A percentile compares a stretch with the other conserved stretches of the same genome.
phyloP scores from a whole-genome alignment of 2,888 invertebrate species.

The Idaea straminata region DNA sequence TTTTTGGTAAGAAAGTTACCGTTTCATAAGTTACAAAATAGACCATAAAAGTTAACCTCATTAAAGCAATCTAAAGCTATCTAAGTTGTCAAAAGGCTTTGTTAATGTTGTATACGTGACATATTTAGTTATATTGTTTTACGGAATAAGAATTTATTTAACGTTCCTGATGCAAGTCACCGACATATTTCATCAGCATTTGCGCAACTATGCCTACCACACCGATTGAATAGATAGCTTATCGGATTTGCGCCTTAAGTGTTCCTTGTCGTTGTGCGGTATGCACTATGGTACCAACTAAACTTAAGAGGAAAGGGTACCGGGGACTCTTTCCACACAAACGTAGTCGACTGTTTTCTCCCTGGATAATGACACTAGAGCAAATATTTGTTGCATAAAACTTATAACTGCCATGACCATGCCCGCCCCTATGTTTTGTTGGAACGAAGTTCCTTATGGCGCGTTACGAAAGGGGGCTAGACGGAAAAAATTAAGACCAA shows the following conservation, averaged over 20 bases:
- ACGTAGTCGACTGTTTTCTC: too few relatives aligned
- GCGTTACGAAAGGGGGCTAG: too few relatives aligned
- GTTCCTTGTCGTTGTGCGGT: conserved; percentile 12
- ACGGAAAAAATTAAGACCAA: too few relatives aligned
- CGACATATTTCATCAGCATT: conserved; percentile 38
- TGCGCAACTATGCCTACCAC: conserved; percentile 30
- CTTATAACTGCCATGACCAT: too few relatives aligned
- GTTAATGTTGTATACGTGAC: conserved; percentile 40
- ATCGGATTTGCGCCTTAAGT: conserved; percentile 28
- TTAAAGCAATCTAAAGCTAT: conserved; percentile 33
- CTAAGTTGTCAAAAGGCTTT: conserved; percentile 28
- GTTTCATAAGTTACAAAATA: conserved; percentile 13
- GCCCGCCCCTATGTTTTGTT: too few relatives aligned
- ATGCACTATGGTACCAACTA: neutral
- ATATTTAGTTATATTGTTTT: conserved; percentile 27
- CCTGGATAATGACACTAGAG: too few relatives aligned
- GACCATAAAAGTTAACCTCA: conserved; percentile 30
- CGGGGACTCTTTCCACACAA: too few relatives aligned
- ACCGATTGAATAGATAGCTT: conserved; percentile 38
- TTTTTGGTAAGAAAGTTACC: conserved; percentile 12
- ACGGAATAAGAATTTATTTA: conserved; percentile 26
- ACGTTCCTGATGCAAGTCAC: conserved; percentile 38
- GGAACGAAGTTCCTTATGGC: too few relatives aligned
- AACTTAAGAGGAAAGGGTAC: too few relatives aligned
- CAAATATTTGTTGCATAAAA: too few relatives aligned